Conservation (phyloP, 2,888 invertebrate species). For the Folsomia candida region DNA sequence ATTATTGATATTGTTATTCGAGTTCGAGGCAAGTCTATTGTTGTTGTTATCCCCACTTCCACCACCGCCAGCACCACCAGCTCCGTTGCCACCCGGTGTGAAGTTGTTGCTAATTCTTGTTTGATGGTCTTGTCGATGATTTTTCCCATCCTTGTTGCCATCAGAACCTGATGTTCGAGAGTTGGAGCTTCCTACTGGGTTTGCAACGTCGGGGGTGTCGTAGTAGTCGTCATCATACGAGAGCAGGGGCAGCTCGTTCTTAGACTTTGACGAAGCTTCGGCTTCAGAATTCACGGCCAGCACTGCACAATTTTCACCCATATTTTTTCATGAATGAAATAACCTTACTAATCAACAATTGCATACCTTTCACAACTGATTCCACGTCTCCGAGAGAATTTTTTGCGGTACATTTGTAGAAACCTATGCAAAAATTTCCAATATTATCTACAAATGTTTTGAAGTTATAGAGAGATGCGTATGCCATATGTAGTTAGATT, state of each 20-base stretch:
- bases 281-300: too few relatives aligned
- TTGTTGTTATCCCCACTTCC: neutral
- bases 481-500: too few relatives aligned
- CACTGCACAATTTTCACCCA: too few relatives aligned
- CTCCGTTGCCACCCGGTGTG: slow-evolving; percentile 9
- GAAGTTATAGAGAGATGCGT: too few relatives aligned
- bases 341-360: too few relatives aligned
- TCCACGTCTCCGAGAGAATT: slow-evolving; percentile 85
- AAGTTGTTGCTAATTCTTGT: slow-evolving; percentile 6
- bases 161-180: too few relatives aligned
- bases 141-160: neutral
- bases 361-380: slow-evolving; percentile 76
- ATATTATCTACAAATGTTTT: too few relatives aligned
- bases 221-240: slow-evolving; percentile 64
- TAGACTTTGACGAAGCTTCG: too few relatives aligned
- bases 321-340: too few relatives aligned
- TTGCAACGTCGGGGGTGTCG: slow-evolving; percentile 64
- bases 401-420: slow-evolving; percentile 81
- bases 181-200: neutral
- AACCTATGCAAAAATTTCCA: slow-evolving; percentile 57
- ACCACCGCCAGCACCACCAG: neutral
- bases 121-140: slow-evolving; percentile 2
- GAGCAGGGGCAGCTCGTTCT: neutral
- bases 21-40: slow-evolving; percentile 6
- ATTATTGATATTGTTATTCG: slow-evolving; percentile 20